phyloP scores from a whole-genome alignment of 2,797 vertebrate genomes.

The Manis javanica region DNA sequence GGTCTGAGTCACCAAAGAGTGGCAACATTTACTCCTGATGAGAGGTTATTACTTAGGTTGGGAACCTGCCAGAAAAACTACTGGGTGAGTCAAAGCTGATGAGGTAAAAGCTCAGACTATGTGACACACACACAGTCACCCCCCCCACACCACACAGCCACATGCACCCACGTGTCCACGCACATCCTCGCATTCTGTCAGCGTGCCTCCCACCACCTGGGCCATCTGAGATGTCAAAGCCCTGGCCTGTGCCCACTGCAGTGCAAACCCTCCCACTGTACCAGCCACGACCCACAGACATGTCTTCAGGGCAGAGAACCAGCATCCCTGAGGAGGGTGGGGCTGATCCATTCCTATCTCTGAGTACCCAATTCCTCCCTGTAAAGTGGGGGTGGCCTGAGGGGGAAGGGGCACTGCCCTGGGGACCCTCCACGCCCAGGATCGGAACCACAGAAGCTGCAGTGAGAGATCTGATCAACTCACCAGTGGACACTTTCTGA shows the following conservation, averaged over 20 bases:
- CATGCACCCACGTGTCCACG: too few relatives aligned
- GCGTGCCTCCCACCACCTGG: not conserved
- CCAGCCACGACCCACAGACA: rapidly evolving
- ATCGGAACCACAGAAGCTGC: rapidly evolving
- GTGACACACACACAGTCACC: too few relatives aligned
- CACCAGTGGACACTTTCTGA: not conserved
- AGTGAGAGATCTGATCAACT: rapidly evolving
- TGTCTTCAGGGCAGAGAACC: rapidly evolving
- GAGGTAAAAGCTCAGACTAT: rapidly evolving
- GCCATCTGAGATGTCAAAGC: rapidly evolving
- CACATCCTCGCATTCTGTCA: too few relatives aligned
- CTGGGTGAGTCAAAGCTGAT: not conserved
- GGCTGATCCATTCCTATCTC: not conserved
- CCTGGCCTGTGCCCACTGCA: rapidly evolving
- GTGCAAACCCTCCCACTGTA: rapidly evolving
- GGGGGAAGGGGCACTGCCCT: not conserved
- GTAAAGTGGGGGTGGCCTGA: not conserved
- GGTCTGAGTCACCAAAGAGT: conserved; percentile 58
- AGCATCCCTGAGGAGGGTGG: not conserved
- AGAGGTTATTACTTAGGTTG: not conserved
- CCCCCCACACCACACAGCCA: rapidly evolving
- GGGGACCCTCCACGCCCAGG: not conserved
- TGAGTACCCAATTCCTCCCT: not conserved
- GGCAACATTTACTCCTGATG: not conserved
- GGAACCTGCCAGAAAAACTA: not conserved